phyloP scores from a whole-genome alignment of 2,888 invertebrate genomes.

The Blastobasis adustella region DNA sequence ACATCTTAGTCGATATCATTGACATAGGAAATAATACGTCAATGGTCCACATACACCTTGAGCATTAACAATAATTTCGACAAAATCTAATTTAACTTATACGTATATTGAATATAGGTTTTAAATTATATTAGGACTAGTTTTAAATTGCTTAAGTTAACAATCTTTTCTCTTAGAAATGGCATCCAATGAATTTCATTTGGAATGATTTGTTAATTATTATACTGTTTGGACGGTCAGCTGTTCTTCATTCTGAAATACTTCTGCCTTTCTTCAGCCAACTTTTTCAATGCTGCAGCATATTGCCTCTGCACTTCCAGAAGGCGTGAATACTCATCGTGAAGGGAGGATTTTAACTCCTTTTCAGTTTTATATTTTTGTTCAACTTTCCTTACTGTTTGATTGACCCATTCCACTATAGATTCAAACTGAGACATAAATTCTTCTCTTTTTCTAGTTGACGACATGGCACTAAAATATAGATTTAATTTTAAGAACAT shows the following conservation, averaged over 20 bases:
- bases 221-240: background rate
- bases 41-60: too few species aligned
- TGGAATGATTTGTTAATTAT: too few species aligned
- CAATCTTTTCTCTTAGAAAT: background rate
- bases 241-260: conserved; percentile 20
- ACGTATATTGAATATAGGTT: too few species aligned
- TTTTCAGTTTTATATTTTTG: conserved; percentile 64
- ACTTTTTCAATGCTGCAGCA: conserved; percentile 55
- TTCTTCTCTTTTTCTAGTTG: conserved; percentile 86
- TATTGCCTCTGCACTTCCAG: conserved; percentile 65
- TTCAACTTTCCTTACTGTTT: conserved; percentile 85
- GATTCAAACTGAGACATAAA: conserved; percentile 93
- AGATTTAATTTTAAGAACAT: background rate
- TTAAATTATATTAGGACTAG: background rate
- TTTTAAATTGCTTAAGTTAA: conserved; percentile 1
- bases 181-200: background rate
- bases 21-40: too few species aligned
- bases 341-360: conserved; percentile 45
- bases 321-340: conserved; percentile 52
- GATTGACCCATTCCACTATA: conserved; percentile 92
- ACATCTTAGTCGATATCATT: too few species aligned
- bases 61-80: too few species aligned
- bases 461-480: conserved; percentile 84
- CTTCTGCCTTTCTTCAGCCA: conserved; percentile 52
- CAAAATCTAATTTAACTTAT: background rate